Conservation (phyloP, 2,113 vertebrate genomes). For the Bubalus kerabau region DNA sequence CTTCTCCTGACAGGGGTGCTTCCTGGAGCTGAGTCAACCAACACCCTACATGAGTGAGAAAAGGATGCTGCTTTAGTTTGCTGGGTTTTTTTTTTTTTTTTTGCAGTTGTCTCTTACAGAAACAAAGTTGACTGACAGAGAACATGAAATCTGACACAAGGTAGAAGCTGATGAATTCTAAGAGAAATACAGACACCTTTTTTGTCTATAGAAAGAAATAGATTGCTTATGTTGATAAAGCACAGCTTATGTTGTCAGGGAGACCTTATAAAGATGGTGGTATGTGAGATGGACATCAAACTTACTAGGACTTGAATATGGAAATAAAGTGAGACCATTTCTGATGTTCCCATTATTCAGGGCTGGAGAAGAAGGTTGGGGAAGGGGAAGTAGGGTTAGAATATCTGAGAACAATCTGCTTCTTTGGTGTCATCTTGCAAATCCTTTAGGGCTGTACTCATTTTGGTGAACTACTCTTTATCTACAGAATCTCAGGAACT, state of each 20-base stretch:
- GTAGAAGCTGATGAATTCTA: background rate
- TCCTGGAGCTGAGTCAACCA: background rate
- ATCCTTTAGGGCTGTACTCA: background rate
- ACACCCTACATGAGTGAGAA: background rate
- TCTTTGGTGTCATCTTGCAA: background rate
- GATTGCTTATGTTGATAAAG: background rate
- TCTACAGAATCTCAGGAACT: background rate
- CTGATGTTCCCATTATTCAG: background rate
- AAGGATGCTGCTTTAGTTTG: rapidly evolving
- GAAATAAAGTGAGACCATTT: background rate
- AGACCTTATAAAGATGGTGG: background rate
- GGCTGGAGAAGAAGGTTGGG: rapidly evolving
- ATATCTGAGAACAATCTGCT: background rate
- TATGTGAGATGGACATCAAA: background rate
- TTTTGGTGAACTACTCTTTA: background rate
- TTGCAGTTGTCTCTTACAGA: background rate
- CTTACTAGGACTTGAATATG: background rate
- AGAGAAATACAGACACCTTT: background rate
- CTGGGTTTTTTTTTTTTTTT: rapidly evolving
- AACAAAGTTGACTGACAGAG: background rate
- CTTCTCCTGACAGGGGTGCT: background rate
- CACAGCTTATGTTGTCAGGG: background rate
- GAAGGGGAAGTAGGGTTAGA: rapidly evolving
- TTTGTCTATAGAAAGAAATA: background rate
- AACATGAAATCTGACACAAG: background rate